Conservation (phyloP, 2,113 vertebrate genomes). For the Rhizomys pruinosus region DNA sequence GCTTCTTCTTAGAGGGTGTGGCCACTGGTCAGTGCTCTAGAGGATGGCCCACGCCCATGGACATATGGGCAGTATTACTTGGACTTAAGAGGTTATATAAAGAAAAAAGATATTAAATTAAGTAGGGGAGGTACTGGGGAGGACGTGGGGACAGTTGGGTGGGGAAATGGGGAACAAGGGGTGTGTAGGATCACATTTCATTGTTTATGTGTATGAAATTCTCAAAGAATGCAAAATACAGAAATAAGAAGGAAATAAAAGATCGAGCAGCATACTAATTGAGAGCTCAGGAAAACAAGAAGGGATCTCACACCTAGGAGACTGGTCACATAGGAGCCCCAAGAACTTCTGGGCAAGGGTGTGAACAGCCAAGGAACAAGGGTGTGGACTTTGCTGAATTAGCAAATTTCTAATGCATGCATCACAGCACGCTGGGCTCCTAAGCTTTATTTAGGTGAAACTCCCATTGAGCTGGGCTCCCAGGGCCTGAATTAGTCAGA, state of each 20-base stretch:
- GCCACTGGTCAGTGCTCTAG: neutral
- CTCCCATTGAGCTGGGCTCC: slow-evolving; percentile 57
- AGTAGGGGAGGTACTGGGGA: neutral
- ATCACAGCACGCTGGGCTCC: slow-evolving; percentile 24
- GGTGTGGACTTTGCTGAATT: slow-evolving; percentile 48
- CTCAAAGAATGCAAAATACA: neutral
- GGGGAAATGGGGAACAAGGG: neutral
- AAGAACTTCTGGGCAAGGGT: neutral
- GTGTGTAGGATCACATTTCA: neutral
- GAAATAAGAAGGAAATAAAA: neutral
- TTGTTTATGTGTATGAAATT: neutral
- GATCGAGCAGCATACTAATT: neutral
- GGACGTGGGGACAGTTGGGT: neutral
- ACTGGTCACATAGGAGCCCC: neutral
- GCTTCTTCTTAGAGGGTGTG: neutral
- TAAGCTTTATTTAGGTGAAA: slow-evolving; percentile 80
- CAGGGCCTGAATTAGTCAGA: slow-evolving; percentile 74
- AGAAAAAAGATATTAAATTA: neutral
- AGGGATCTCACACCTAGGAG: neutral
- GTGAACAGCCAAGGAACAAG: neutral
- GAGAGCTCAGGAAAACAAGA: neutral
- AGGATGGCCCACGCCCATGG: neutral
- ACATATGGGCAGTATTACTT: neutral
- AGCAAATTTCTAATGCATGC: slow-evolving; percentile 46
- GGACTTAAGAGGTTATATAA: neutral